Percentiles rank a stretch among this genome's conserved stretches.
Evolutionary conservation across 2,113 vertebrate species (phyloP).

Genomic region (Takifugu flavidus): DNA sequence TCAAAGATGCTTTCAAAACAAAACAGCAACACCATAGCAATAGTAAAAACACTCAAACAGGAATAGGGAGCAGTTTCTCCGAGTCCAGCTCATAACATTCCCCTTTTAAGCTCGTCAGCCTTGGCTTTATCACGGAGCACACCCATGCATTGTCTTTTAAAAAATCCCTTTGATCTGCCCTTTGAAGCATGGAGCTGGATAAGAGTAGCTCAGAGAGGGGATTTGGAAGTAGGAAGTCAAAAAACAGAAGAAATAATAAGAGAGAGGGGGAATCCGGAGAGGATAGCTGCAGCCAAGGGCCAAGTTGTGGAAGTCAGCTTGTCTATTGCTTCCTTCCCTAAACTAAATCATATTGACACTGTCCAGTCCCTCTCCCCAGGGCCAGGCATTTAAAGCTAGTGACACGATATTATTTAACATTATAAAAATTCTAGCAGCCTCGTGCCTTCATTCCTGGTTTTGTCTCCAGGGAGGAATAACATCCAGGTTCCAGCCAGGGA

Average conservation of each 20-base stretch:
- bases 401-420: slow-evolving; percentile 77
- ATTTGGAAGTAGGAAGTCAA: slow-evolving; percentile 14
- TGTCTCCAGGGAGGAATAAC: slow-evolving; percentile 67
- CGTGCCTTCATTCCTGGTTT: slow-evolving; percentile 64
- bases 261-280: neutral
- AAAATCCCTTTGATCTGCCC: slow-evolving; percentile 8
- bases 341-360: slow-evolving; percentile 60
- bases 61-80: neutral
- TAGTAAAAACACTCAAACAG: neutral
- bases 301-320: slow-evolving; percentile 42
- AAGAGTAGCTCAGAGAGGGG: slow-evolving; percentile 14
- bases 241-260: slow-evolving; percentile 16
- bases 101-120: slow-evolving; percentile 7
- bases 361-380: slow-evolving; percentile 45
- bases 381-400: slow-evolving; percentile 61
- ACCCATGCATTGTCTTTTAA: slow-evolving; percentile 8
- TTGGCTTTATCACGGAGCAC: slow-evolving; percentile 14
- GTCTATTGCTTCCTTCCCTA: slow-evolving; percentile 44
- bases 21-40: neutral
- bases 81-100: slow-evolving; percentile 22
- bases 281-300: slow-evolving; percentile 19
- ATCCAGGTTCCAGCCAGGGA: slow-evolving; percentile 46
- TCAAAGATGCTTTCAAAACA: neutral
- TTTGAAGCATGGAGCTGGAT: slow-evolving; percentile 29
- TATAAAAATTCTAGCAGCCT: slow-evolving; percentile 70